phyloP scores from a whole-genome alignment of 2,797 vertebrate species.

The Neosilurus hyrtlii region DNA sequence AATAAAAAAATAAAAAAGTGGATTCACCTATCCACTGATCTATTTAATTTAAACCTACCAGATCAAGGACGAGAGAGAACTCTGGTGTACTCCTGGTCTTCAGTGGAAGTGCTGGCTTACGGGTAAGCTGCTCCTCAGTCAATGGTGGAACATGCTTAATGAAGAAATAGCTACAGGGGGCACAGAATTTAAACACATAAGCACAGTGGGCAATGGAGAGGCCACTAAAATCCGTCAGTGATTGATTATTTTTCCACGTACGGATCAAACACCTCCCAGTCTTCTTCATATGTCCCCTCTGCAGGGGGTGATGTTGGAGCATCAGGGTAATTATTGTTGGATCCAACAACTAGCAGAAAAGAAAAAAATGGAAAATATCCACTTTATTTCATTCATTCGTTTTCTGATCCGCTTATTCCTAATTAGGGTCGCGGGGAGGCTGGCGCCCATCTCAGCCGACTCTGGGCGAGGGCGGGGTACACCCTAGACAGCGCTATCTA shows the following conservation, averaged over 20 bases:
- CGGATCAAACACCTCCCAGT: conserved; percentile 99
- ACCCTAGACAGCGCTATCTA: too few species aligned
- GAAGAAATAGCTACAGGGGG: conserved; percentile 87
- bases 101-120: conserved; percentile 93
- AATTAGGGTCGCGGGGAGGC: too few species aligned
- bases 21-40: background rate
- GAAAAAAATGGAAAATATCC: background rate
- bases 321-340: conserved; percentile 83
- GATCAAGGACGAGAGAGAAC: conserved; percentile 94
- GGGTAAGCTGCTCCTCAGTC: conserved; percentile 96
- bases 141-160: conserved; percentile 98
- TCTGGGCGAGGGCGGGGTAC: too few species aligned
- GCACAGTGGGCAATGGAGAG: background rate
- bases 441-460: too few species aligned
- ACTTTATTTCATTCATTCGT: too few species aligned
- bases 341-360: conserved; percentile 79
- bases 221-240: background rate
- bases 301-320: conserved; percentile 76
- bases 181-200: background rate
- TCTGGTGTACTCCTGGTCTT: conserved; percentile 99
- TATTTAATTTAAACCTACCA: conserved; percentile 72
- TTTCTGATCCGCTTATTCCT: too few species aligned
- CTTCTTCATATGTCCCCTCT: conserved; percentile 95
- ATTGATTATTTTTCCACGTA: conserved; percentile 70
- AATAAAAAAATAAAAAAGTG: too few species aligned